Conservation (phyloP, 2,888 invertebrate genomes). For the Papilio gigon region DNA sequence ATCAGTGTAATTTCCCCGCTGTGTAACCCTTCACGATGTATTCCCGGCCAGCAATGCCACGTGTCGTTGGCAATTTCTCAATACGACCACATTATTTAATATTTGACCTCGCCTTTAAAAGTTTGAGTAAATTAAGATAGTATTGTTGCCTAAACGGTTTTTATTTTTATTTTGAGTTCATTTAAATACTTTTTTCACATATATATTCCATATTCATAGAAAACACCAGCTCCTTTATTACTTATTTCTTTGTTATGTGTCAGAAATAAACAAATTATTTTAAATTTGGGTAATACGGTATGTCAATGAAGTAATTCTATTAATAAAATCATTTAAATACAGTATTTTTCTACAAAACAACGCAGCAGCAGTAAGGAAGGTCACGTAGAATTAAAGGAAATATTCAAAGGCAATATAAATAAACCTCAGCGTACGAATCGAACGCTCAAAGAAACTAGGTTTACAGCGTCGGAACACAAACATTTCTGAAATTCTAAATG, state of each 20-base stretch:
- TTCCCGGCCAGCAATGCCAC: constrained; percentile 41
- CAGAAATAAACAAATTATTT: neutral
- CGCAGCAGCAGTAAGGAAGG: neutral
- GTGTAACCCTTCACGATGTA: constrained; percentile 26
- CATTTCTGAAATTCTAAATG: constrained; percentile 73
- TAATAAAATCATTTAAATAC: neutral
- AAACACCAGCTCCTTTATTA: too few species aligned
- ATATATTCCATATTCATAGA: too few species aligned
- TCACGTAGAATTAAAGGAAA: constrained; percentile 28
- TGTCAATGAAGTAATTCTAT: constrained; percentile 14
- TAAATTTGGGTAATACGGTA: neutral
- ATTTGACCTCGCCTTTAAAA: constrained; percentile 38
- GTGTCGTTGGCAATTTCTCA: constrained; percentile 39
- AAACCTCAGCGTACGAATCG: constrained; percentile 28
- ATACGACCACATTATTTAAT: constrained; percentile 40
- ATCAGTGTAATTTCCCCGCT: constrained; percentile 11
- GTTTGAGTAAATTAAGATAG: constrained; percentile 27
- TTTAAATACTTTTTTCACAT: too few species aligned
- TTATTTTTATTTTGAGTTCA: too few species aligned
- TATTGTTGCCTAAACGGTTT: neutral
- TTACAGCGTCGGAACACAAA: constrained; percentile 75
- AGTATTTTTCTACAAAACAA: constrained; percentile 16
- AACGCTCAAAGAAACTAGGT: constrained; percentile 69
- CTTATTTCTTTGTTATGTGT: neutral
- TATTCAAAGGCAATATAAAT: constrained; percentile 37